These are phyloP conservation scores for Rynchops niger DNA, from an alignment of 2,113 vertebrate species.

Conservation along the genomic window DNA sequence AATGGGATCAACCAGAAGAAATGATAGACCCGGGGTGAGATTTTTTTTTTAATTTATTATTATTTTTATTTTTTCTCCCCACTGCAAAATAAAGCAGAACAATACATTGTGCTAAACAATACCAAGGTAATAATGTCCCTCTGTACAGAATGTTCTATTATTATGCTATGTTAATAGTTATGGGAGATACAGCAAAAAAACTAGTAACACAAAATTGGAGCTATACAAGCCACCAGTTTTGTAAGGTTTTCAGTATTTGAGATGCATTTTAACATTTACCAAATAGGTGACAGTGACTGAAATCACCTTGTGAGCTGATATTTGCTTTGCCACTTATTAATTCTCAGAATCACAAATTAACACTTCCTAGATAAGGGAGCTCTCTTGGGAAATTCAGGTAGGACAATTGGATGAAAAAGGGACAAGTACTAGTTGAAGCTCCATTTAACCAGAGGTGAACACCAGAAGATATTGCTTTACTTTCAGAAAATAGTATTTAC, in stretches of 20 bases:
- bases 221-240: background rate
- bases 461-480: background rate
- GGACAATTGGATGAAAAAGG: background rate
- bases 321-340: background rate
- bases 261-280: background rate
- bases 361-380: background rate
- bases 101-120: background rate
- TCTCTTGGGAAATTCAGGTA: background rate
- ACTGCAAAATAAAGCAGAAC: background rate
- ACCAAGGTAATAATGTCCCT: background rate
- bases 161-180: background rate
- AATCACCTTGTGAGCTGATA: background rate
- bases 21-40: background rate
- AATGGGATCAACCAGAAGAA: background rate
- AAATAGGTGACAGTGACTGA: background rate
- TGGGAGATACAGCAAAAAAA: background rate
- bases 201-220: background rate
- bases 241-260: background rate
- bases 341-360: background rate
- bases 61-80: rapidly evolving
- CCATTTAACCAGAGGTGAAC: background rate
- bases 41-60: background rate
- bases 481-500: background rate
- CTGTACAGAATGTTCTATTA: background rate
- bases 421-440: background rate